Base-by-base conservation (phyloP, 2,797 vertebrate genomes). In the Setipinna tenuifilis region DNA sequence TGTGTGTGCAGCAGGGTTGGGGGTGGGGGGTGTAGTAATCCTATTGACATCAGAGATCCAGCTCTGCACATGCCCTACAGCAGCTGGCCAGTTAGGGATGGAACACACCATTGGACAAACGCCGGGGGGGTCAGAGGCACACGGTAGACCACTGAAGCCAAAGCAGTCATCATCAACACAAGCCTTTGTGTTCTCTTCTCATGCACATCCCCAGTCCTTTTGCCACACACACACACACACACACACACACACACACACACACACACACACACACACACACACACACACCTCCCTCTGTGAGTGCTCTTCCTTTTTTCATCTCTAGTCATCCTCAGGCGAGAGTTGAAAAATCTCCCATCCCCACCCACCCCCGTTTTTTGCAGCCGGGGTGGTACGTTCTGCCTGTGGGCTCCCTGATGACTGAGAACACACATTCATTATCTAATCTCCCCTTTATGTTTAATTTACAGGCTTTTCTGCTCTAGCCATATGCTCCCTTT, bases 391-490 rank as follows among this genome's bases (percentile, higher is more conserved):
- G 93, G 91, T 94, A 89, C 86, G 85, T 89, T 88, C 93, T 83
- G 83, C 94, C 92, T 86, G 90, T 88, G 91, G 91, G 88, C 90
- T 94, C 91, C 88, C 91, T 90, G 89, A 91, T 93, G 95, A 93
- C 93, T 94, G 92, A 92, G 92, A 95, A 94, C 93, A 93, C 95
- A 95, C 94, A 95, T 96, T 96, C 95, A 97, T 96, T 96, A 96
- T 96, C 96, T 97, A 96, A 96, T 97, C 95, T 96, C 94, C 93
- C 65, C 95, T 96, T 96, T 95, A 96, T 97, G 96, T 96, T 97
- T 96, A 96, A 97, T 97, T 97, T 97, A 97, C 96, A 96, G 94
- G 95, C 95, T 94, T 92, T 91, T 93, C 94, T 93, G 94, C 94
- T 95, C 93, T 90, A 94, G 94, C 96, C 96, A 95, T 96, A 96